These are phyloP conservation scores for Ormia ochracea DNA, from an alignment of 2,888 invertebrate species.

Conservation along the genomic window DNA sequence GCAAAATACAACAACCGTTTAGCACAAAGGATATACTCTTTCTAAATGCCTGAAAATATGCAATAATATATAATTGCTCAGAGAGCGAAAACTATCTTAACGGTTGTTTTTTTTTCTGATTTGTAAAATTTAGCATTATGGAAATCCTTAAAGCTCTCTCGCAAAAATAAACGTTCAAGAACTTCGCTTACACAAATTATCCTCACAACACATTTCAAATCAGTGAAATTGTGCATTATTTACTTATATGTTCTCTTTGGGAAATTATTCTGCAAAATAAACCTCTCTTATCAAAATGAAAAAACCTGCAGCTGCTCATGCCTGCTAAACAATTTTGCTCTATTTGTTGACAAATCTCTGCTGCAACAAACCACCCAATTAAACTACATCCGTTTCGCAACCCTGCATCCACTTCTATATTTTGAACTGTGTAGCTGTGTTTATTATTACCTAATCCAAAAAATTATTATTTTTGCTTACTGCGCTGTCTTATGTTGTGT, in stretches of 20 bases:
- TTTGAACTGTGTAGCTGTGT: conserved; percentile 9
- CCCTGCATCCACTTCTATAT: conserved; percentile 24
- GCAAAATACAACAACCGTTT: conserved; percentile 64
- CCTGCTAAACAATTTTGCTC: neutral
- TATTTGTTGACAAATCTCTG: neutral
- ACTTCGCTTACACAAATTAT: neutral
- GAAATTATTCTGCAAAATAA: neutral
- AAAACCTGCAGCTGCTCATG: neutral
- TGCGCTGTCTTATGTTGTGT: neutral
- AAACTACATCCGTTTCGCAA: neutral
- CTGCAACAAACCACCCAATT: conserved; percentile 31
- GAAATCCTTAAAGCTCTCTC: conserved; percentile 28
- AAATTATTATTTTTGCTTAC: conserved; percentile 23
- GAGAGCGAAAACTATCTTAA: conserved; percentile 3
- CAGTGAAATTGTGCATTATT: neutral
- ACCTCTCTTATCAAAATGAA: neutral
- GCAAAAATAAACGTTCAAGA: conserved; percentile 2
- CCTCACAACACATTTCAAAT: conserved; percentile 6
- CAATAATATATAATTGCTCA: conserved; percentile 5
- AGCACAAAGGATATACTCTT: conserved; percentile 74
- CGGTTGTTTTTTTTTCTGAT: conserved; percentile 3
- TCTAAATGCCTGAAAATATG: conserved; percentile 66
- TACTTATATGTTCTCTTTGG: conserved; percentile 24
- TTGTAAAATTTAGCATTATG: neutral
- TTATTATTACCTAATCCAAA: conserved; percentile 31